Percentiles rank a stretch among this genome's conserved stretches.
phyloP scores from a whole-genome alignment of 2,797 vertebrate species.

The Sebastes steindachneri region DNA sequence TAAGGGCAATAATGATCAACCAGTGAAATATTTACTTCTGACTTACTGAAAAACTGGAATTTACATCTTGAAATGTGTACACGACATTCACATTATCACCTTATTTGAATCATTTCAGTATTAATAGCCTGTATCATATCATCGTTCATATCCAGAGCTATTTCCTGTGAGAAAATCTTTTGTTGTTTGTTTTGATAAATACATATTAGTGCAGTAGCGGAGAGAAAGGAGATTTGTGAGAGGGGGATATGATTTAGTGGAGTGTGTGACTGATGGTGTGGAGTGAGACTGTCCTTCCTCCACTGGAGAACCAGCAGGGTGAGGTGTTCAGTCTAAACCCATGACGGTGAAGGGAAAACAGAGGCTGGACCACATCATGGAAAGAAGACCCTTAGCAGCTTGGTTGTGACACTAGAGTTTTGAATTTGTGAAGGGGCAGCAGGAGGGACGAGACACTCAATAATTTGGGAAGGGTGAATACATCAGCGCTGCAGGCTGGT shows the following conservation, averaged over 20 bases:
- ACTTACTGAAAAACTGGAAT: neutral
- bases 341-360: slow-evolving; percentile 1
- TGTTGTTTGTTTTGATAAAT: slow-evolving; percentile 26
- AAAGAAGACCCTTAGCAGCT: slow-evolving; percentile 3
- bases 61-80: neutral
- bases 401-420: slow-evolving; percentile 9
- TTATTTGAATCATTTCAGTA: neutral
- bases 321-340: slow-evolving; percentile 5
- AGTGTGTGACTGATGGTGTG: neutral
- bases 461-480: neutral
- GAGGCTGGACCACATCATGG: neutral
- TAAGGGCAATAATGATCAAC: neutral
- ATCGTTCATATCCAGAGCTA: neutral
- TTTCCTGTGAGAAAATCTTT: neutral
- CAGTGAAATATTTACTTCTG: neutral
- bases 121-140: neutral
- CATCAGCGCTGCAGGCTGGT: neutral
- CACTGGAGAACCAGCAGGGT: neutral
- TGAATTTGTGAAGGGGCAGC: neutral
- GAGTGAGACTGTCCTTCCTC: neutral
- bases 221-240: neutral
- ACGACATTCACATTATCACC: neutral
- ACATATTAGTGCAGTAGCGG: slow-evolving; percentile 1
- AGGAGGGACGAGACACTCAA: neutral
- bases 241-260: slow-evolving; percentile 5